A percentile compares a stretch with the other conserved stretches of the same genome.
phyloP scores from a whole-genome alignment of 1,140 invertebrate genomes.

The Apis dorsata region DNA sequence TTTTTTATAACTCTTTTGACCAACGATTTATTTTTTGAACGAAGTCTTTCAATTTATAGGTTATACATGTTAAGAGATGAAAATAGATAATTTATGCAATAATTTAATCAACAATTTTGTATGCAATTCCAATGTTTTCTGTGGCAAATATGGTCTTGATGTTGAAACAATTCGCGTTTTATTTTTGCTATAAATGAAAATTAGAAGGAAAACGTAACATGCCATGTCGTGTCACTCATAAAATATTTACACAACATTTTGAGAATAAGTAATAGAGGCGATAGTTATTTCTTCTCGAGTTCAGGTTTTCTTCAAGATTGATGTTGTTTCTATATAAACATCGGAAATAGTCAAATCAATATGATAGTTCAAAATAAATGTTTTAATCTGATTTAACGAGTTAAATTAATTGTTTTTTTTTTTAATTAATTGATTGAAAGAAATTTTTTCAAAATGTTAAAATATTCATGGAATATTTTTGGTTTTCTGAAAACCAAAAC shows the following conservation, averaged over 20 bases:
- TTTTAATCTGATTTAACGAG: background rate
- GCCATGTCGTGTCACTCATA: slow-evolving; percentile 1
- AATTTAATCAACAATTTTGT: too few relatives aligned
- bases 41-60: background rate
- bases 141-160: background rate
- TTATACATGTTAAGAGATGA: background rate
- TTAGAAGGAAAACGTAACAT: background rate
- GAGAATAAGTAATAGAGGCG: background rate
- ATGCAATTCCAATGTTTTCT: background rate
- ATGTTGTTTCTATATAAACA: background rate
- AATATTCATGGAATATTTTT: too few relatives aligned
- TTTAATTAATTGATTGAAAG: background rate
- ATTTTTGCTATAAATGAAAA: slow-evolving; percentile 15
- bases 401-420: background rate
- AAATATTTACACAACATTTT: slow-evolving; percentile 21
- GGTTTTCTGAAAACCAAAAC: too few relatives aligned
- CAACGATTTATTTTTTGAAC: background rate
- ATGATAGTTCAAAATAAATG: background rate
- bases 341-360: background rate
- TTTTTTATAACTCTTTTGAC: background rate
- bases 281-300: background rate
- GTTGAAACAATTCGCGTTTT: background rate
- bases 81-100: background rate
- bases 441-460: too few relatives aligned
- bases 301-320: slow-evolving; percentile 8